Evolutionary conservation across 2,113 vertebrate genomes (phyloP).

Genomic region (Capricornis sumatraensis): DNA sequence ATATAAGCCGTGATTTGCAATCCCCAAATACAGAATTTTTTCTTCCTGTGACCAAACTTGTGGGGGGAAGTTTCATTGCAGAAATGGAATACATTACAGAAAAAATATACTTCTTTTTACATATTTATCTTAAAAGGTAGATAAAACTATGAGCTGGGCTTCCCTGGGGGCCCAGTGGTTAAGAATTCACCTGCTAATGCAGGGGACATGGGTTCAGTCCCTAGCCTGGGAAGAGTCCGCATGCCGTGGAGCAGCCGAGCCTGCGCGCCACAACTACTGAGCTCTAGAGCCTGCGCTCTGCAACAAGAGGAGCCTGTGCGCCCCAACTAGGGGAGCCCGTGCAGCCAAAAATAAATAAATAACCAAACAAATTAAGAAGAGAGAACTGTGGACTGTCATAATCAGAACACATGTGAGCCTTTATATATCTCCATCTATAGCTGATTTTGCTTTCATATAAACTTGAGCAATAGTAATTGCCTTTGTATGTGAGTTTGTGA

Average conservation of each 20-base stretch:
- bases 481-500: not conserved
- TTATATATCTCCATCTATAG: constrained; percentile 1
- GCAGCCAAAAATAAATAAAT: not conserved
- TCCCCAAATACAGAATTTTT: not conserved
- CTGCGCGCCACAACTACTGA: not conserved
- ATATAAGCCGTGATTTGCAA: not conserved
- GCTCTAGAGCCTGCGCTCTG: not conserved
- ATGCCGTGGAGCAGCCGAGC: not conserved
- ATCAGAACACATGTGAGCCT: not conserved
- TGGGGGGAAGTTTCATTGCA: not conserved
- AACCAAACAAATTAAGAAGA: not conserved
- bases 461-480: constrained; percentile 25
- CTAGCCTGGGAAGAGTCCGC: not conserved
- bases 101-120: constrained; percentile 3
- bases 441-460: not conserved
- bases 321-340: not conserved
- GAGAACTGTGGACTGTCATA: not conserved
- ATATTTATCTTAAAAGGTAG: not conserved
- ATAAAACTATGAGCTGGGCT: not conserved
- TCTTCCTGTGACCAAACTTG: not conserved
- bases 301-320: not conserved
- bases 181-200: not conserved
- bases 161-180: not conserved
- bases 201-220: not conserved
- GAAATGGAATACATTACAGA: not conserved